Conservation (phyloP, 2,113 vertebrate genomes). For the Natator depressus region DNA sequence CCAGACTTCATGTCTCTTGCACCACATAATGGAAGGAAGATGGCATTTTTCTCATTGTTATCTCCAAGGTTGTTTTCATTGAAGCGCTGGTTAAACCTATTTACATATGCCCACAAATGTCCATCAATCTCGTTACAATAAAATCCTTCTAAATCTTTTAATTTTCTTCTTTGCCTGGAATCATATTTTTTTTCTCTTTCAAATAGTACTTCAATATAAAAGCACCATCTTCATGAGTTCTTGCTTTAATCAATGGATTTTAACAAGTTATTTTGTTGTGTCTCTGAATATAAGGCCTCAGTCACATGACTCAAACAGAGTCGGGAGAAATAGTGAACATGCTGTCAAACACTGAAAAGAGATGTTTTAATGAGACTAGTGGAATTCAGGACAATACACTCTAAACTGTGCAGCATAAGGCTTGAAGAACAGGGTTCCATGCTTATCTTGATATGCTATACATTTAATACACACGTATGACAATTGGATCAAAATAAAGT, state of each 20-base stretch:
- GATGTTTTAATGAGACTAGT: background rate
- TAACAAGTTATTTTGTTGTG: background rate
- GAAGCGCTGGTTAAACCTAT: slow-evolving; percentile 53
- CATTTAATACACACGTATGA: background rate
- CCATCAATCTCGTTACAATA: slow-evolving; percentile 68
- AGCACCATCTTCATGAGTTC: background rate
- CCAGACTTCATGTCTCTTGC: slow-evolving; percentile 42
- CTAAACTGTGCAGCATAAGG: background rate
- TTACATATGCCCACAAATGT: slow-evolving; percentile 66
- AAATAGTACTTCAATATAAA: slow-evolving; percentile 57
- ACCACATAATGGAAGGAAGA: slow-evolving; percentile 39
- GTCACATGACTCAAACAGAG: fast-evolving
- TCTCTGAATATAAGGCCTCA: background rate
- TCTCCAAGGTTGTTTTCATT: slow-evolving; percentile 57
- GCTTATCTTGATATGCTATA: background rate
- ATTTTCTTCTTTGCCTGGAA: slow-evolving; percentile 64
- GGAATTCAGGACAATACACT: background rate
- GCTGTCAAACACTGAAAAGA: background rate
- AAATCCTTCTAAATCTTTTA: slow-evolving; percentile 43
- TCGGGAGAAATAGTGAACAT: too few species aligned
- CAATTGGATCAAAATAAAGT: background rate
- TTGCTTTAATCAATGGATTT: background rate
- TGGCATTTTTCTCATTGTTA: slow-evolving; percentile 75
- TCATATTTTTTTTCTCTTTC: slow-evolving; percentile 24
- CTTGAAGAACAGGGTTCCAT: background rate